Evolutionary conservation across 2,113 vertebrate species (phyloP).

Genomic region (Microtus oregoni): DNA sequence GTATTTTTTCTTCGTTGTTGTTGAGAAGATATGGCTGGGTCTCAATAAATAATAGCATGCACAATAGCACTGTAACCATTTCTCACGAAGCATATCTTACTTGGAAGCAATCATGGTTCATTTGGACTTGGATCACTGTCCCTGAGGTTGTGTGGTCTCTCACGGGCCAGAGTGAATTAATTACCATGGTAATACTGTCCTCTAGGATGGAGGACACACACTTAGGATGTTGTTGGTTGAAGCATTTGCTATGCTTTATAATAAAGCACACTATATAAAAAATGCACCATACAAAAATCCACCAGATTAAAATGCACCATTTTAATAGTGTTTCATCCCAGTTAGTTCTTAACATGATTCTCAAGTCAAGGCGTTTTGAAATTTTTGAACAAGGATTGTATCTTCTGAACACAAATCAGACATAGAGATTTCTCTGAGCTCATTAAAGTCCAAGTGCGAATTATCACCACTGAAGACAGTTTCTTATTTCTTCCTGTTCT

Average conservation of each 20-base stretch:
- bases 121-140: background rate
- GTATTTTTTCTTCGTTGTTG: background rate
- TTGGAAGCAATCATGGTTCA: background rate
- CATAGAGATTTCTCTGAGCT: conserved; percentile 8
- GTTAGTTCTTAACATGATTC: conserved; percentile 25
- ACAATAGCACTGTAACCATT: background rate
- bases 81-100: background rate
- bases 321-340: background rate
- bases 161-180: background rate
- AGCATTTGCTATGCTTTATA: conserved; percentile 29
- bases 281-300: background rate
- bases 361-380: conserved; percentile 39
- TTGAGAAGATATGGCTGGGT: background rate
- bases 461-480: conserved; percentile 33
- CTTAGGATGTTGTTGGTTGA: background rate
- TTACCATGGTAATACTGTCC: background rate
- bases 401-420: conserved; percentile 48
- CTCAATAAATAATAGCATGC: background rate
- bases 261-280: background rate
- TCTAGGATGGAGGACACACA: background rate
- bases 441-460: conserved; percentile 48
- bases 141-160: conserved; percentile 35
- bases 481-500: conserved; percentile 59
- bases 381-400: conserved; percentile 52
- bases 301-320: background rate